phyloP scores from a whole-genome alignment of 2,888 invertebrate genomes.

The Pachymerium ferrugineum region DNA sequence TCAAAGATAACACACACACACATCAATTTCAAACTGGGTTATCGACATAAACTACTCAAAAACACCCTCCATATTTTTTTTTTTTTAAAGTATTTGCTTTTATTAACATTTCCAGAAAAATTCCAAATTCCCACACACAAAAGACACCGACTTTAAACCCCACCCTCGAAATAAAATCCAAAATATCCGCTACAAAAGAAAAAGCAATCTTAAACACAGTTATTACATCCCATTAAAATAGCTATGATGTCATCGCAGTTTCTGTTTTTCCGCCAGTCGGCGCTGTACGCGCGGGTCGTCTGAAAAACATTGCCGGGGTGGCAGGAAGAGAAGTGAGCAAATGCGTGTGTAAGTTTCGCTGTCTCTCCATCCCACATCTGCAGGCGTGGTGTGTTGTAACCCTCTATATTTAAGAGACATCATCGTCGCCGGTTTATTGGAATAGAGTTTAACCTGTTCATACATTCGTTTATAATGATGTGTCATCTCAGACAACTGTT shows the following conservation, averaged over 20 bases:
- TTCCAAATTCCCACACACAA: too few relatives aligned
- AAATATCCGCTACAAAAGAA: neutral
- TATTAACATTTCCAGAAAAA: too few relatives aligned
- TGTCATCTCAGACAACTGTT: neutral
- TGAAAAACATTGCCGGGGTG: slow-evolving; percentile 1
- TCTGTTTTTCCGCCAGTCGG: neutral
- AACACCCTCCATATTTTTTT: too few relatives aligned
- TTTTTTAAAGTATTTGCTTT: too few relatives aligned
- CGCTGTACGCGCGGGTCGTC: neutral
- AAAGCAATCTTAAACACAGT: neutral
- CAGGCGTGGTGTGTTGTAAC: neutral
- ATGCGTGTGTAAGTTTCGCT: neutral
- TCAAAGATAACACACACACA: too few relatives aligned
- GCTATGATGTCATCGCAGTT: neutral
- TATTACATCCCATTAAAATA: neutral
- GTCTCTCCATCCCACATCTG: slow-evolving; percentile 16
- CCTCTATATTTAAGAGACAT: neutral
- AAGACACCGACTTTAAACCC: too few relatives aligned
- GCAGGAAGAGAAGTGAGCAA: slow-evolving; percentile 9
- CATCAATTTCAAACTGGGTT: too few relatives aligned
- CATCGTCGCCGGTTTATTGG: neutral
- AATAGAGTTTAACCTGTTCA: neutral
- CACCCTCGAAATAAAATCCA: too few relatives aligned
- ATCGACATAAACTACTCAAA: too few relatives aligned
- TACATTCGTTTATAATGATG: neutral